These are phyloP conservation scores for Drosophila arizonae DNA, from an alignment of 1,140 invertebrate genomes.

Conservation along the genomic window DNA sequence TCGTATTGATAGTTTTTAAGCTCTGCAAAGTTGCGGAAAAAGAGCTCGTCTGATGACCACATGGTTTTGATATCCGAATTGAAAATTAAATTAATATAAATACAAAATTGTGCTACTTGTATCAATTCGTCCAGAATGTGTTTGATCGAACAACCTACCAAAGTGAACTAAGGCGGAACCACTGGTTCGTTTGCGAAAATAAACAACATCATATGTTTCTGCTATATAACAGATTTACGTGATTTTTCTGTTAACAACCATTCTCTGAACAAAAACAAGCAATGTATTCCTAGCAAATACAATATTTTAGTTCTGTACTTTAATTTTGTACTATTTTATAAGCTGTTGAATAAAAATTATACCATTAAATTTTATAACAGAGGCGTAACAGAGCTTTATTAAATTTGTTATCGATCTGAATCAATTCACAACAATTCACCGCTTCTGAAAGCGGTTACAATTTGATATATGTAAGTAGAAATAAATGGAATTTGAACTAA, in stretches of 20 bases:
- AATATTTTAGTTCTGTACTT: not conserved
- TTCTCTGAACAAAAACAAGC: not conserved
- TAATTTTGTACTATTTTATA: too few relatives aligned
- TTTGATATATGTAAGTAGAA: not conserved
- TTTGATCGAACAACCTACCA: slow-evolving; percentile 5
- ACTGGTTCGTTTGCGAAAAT: not conserved
- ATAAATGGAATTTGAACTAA: not conserved
- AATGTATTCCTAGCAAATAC: not conserved
- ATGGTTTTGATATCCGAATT: slow-evolving; percentile 35
- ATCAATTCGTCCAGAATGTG: slow-evolving; percentile 2
- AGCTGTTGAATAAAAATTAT: too few relatives aligned
- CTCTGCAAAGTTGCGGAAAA: slow-evolving; percentile 67
- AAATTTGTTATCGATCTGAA: too few relatives aligned
- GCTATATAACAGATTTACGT: not conserved
- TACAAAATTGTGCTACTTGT: slow-evolving; percentile 21
- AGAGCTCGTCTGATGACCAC: slow-evolving; percentile 56
- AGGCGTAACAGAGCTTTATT: too few relatives aligned
- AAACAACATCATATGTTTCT: slow-evolving; percentile 22
- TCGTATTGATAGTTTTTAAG: slow-evolving; percentile 79
- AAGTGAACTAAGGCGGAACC: not conserved
- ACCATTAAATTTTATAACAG: too few relatives aligned
- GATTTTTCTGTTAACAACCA: not conserved
- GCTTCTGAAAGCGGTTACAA: not conserved
- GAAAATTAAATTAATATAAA: slow-evolving; percentile 20
- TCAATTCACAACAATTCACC: too few relatives aligned